Evolutionary conservation across 2,113 vertebrate species (phyloP).

Genomic region (Tychaedon coryphoeus): DNA sequence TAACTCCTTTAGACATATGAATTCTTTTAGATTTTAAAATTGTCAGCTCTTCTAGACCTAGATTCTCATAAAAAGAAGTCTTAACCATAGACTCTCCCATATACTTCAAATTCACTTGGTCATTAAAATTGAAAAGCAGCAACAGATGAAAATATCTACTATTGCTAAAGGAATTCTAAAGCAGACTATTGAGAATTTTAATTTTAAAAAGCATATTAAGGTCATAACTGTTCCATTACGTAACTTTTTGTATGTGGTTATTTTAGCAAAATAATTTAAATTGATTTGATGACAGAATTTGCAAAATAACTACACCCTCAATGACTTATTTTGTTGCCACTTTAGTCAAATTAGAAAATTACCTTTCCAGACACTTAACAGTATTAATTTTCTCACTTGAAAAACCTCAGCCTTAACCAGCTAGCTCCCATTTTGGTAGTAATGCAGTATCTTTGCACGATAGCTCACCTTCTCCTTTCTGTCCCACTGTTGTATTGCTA

Average conservation of each 20-base stretch:
- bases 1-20: background rate
- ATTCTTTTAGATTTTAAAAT: background rate
- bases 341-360: background rate
- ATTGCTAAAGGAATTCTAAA: background rate
- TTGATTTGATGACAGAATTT: background rate
- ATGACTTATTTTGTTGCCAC: background rate
- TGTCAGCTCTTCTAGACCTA: background rate
- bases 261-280: background rate
- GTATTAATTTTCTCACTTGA: background rate
- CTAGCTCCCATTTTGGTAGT: background rate
- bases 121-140: background rate
- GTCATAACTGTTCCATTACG: background rate
- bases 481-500: background rate
- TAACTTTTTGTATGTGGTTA: background rate
- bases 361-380: background rate
- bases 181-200: background rate
- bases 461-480: background rate
- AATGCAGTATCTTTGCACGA: background rate
- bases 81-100: background rate
- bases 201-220: background rate
- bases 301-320: background rate
- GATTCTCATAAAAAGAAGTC: background rate
- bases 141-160: background rate
- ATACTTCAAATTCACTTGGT: background rate
- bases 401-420: background rate